Evolutionary conservation across 2,113 vertebrate species (phyloP), one percentile per base, ranked within the genome.

Genomic region (Saimiri boliviensis): DNA sequence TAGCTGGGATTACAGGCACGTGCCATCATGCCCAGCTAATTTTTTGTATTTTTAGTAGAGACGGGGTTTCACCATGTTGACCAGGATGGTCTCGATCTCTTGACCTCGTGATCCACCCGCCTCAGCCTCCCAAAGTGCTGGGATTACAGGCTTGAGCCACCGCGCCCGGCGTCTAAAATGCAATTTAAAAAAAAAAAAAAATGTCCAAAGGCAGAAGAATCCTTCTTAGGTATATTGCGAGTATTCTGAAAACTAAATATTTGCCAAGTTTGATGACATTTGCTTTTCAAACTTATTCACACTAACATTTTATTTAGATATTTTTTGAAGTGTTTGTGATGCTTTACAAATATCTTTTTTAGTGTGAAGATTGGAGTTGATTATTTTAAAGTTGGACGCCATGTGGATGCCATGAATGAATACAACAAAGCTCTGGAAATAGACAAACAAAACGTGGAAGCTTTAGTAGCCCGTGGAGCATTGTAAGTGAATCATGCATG

Each of bases 341-440:
- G 0, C 60, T 96, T 94, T 92, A 66, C 42, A 82, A 98, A 96
- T 88, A 2, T 70, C 27, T 96, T 83, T 96, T 92, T 93, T 66
- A 99, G 99, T 80, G 99, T 99, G 81, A 99, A 99, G 98, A 98
- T 99, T 58, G 99, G 99, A 40, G 99, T 99, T 86, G 99, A 99
- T 97, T 99, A 99, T 98, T 99, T 99, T 97, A 99, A 99, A 97
- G 98, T 99, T 40, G 99, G 99, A 11, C 99, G 98, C 17, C 99
- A 99, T 0, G 99, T 99, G 25, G 99, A 99, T 94, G 99, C 99
- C 81, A 99, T 99, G 99, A 99, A 99, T 63, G 99, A 99, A 95
- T 99, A 99, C 97, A 99, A 99, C 98, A 99, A 99, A 93, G 99
- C 99, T 71, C 95, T 99, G 98, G 99, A 99, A 98, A 99, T 99